A percentile compares a stretch with the other conserved stretches of the same genome.
Conservation (phyloP, 2,113 vertebrate species). For the Zootoca vivipara region DNA sequence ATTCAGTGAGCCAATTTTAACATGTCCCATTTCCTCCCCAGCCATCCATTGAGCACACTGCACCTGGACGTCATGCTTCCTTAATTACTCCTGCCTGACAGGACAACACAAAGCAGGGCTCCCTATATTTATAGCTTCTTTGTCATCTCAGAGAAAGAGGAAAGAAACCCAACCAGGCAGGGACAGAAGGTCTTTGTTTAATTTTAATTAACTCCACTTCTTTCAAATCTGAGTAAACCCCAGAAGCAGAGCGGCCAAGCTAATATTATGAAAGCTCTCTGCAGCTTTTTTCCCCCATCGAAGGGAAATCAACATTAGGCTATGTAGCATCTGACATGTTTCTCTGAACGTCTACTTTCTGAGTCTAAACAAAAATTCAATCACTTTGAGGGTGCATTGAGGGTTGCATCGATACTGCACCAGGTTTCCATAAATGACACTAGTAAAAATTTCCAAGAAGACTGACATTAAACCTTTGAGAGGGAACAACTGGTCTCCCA, state of each 20-base stretch:
- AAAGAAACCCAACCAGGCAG: slow-evolving; percentile 25
- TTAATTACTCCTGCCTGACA: slow-evolving; percentile 35
- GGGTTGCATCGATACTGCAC: neutral
- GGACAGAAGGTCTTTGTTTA: slow-evolving; percentile 52
- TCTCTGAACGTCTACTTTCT: slow-evolving; percentile 7
- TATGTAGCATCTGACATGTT: slow-evolving; percentile 14
- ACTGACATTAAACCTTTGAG: neutral
- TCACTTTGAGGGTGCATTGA: too few relatives aligned
- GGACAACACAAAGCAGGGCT: slow-evolving; percentile 28
- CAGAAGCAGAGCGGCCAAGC: slow-evolving; percentile 43
- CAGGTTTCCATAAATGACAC: neutral
- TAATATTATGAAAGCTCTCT: slow-evolving; percentile 61
- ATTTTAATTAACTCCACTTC: slow-evolving; percentile 70
- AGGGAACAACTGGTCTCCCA: neutral
- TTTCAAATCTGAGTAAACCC: slow-evolving; percentile 72
- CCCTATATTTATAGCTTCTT: slow-evolving; percentile 53
- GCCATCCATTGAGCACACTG: neutral
- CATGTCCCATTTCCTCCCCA: neutral
- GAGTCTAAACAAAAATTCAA: neutral
- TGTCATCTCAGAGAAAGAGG: slow-evolving; percentile 30
- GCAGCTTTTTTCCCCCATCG: slow-evolving; percentile 29
- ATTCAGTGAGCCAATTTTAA: slow-evolving; percentile 8
- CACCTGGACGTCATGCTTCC: slow-evolving; percentile 54
- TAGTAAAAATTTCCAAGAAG: neutral
- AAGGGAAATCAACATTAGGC: slow-evolving; percentile 11